Evolutionary conservation across 2,888 invertebrate genomes (phyloP), one percentile per base, ranked within the genome.

Genomic region (Lomographa bimaculata): DNA sequence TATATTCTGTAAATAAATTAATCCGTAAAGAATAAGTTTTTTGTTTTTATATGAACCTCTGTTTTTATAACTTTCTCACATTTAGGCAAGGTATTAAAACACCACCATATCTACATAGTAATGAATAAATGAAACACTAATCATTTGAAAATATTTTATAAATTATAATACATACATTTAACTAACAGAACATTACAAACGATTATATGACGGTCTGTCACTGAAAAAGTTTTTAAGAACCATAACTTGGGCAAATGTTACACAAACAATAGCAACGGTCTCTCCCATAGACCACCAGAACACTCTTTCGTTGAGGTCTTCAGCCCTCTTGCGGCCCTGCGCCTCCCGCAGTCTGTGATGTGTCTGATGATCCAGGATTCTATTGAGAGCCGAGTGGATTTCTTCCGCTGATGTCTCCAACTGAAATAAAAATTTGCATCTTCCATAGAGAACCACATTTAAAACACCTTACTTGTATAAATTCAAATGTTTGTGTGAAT

Each of bases 301-400:
- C 4, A 99, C 98, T 60, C 96, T 91, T 73, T 98, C 97, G 65
- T 98, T 99, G 35, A 99, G 90, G 73, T 98, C 97, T 84, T 99
- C 99, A 0, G 98, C 99, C 42, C 98, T 91, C 70, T 97, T 98
- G 33, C 98, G 93, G 30, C 98, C 95, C 76, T 98, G 97, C 1
- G 98, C 94, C 86, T 99, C 99, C 33, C 97, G 91, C 46, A 99
- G 84, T 42, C 98, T 92, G 84, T 99, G 98, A 85, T 99, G 98
- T 2, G 99, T 99, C 90, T 99, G 99, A 67, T 96, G 96, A 79
- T 99, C 99, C 50, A 97, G 91, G 36, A 98, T 95, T 50, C 92
- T 93, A 63, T 95, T 96, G 28, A 98, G 87, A 46, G 95, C 94
- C 72, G 96, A 96, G 76, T 98, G 98, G 50, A 98, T 94, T 74